phyloP scores from a whole-genome alignment of 2,797 vertebrate species.

The Trematomus bernacchii region DNA sequence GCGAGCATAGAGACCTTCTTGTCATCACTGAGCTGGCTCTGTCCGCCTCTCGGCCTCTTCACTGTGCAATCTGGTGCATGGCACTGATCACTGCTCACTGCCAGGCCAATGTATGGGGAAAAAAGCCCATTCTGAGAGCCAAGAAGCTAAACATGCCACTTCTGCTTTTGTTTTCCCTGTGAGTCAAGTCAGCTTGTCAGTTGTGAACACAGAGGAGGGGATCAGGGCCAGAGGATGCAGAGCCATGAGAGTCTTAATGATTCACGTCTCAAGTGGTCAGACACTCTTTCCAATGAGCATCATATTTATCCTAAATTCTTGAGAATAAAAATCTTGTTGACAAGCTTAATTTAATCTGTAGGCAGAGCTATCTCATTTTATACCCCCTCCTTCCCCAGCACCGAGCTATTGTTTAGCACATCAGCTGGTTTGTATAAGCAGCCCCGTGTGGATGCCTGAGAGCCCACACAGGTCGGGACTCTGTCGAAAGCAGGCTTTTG shows the following conservation, averaged over 20 bases:
- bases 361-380: conserved; percentile 38
- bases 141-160: conserved; percentile 44
- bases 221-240: conserved; percentile 5
- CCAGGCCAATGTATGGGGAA: conserved; percentile 55
- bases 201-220: conserved; percentile 7
- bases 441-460: conserved; percentile 67
- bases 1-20: conserved; percentile 74
- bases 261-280: neutral
- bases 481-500: conserved; percentile 65
- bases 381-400: neutral
- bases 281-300: neutral
- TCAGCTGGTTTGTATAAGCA: conserved; percentile 44
- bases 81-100: conserved; percentile 80
- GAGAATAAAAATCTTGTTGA: neutral
- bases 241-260: neutral
- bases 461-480: conserved; percentile 75
- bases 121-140: conserved; percentile 51
- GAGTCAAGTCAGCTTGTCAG: conserved; percentile 45
- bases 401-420: conserved; percentile 47
- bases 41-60: conserved; percentile 70
- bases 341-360: conserved; percentile 9
- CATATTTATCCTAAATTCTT: neutral
- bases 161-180: conserved; percentile 60
- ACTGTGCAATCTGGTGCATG: conserved; percentile 86
- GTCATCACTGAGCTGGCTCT: conserved; percentile 75